Evolutionary conservation across 2,888 invertebrate species (phyloP), one percentile per base, ranked within the genome.

Genomic region (Tryphoninae sp.): DNA sequence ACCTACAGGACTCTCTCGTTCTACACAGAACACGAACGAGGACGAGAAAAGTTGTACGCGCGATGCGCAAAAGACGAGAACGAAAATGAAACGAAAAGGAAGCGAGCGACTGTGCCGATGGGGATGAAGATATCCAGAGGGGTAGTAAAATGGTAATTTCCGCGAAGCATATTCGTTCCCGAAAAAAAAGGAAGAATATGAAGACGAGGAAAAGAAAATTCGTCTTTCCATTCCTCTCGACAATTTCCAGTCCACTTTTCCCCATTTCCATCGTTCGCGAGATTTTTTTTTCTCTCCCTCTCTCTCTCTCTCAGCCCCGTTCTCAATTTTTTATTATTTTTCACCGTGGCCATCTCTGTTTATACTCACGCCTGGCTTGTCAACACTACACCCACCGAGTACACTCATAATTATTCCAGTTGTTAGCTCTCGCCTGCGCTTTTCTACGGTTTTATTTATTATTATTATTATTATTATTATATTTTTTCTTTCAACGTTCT

Each of bases 371-470:
- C 76, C 74, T 69, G 64, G 81, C 74, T 76, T 77, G 79, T 79
- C 82, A 82, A 79, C 79, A 59, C 72, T 82, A 40, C 79, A 61
- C 64, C 33, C 68, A 61, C 68, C 33, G 55, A 71, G 61, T 73
- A 42, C 53, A 73, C 62, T 72, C 79, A 79, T 82, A 79, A 82
- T 82, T 82, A 82, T 79, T 82, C 79, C 76, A 79, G 79, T 76
- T 65, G 79, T 82, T 77, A 79, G 71, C 67, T 75, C 74, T 61
- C 80, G 42, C 67, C 72, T 59, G 55, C 42, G 13, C 59, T 45
- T 62, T 26, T 6, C 40, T 40, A 8, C 67, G 33, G 61, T 62
- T 69, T 71, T 53, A 40, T 67, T 71, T 42, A 19, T 72, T 64
- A 19, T 59, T 62, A 7, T 59, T 51, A 53, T 26, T 64, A 6